A percentile compares a stretch with the other conserved stretches of the same genome.
Conservation (phyloP, 92 coral and sea anemone genomes). For the Bergia sp. region DNA sequence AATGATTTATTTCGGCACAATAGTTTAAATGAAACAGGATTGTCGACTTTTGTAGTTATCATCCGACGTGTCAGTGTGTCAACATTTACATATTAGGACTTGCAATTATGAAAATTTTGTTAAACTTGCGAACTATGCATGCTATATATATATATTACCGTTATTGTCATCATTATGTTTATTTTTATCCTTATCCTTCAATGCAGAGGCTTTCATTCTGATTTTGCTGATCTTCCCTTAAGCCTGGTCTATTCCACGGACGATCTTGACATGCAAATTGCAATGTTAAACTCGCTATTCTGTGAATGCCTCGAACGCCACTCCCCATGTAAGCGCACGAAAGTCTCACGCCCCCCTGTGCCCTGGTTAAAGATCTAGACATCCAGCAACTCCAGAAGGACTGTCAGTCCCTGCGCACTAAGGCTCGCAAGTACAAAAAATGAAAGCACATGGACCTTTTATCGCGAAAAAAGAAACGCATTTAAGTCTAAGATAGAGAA, state of each 20-base stretch:
- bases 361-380: neutral
- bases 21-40: no score
- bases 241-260: slow-evolving; percentile 41
- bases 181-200: neutral
- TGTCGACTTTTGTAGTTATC: no score
- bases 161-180: no score
- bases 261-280: slow-evolving; percentile 65
- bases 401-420: neutral
- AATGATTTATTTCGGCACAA: no score
- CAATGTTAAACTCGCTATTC: slow-evolving; percentile 48
- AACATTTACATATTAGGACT: no score
- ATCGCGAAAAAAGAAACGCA: slow-evolving; percentile 38
- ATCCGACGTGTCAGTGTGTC: no score
- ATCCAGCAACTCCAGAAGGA: no score
- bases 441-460: slow-evolving; percentile 19
- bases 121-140: no score
- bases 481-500: slow-evolving; percentile 30
- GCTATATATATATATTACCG: no score
- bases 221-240: slow-evolving; percentile 61
- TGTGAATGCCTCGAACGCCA: slow-evolving; percentile 62
- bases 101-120: no score
- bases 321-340: slow-evolving; percentile 46
- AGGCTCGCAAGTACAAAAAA: slow-evolving; percentile 12
- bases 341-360: slow-evolving; percentile 5
- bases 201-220: slow-evolving; percentile 51